Base-by-base conservation (phyloP, 2,113 vertebrate genomes). In the Catharus fuscescens region DNA sequence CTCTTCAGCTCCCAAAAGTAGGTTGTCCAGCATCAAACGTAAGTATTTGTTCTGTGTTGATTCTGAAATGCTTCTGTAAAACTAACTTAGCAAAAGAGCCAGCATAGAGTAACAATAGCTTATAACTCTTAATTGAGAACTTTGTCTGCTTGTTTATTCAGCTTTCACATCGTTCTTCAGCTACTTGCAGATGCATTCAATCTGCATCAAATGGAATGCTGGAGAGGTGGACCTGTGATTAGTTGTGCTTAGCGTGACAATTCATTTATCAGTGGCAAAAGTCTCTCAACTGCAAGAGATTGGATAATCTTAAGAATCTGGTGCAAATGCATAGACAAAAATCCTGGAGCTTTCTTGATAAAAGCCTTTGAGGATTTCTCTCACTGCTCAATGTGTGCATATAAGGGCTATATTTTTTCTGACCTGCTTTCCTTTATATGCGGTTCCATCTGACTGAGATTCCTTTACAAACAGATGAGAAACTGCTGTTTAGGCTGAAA, bases 1-100 rank as follows among this genome's bases (percentile, higher is more conserved):
- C 95, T 98, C 97, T 95, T 99, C 99, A 38, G 76, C 98, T 57
- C 99, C 99, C 89, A 98, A 98, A 98, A 99, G 99, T 91, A 93
- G 99, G 93, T 73, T 95, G 48, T 69, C 95, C 54, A 99, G 98
- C 97, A 97, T 99, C 86, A 99, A 99, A 97, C 96, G 99, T 99
- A 98, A 98, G 99, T 98, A 93, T 70, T 44, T 90, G 52, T 80
- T 52, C 47, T 28, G 29, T 5, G 1, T 42, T 40, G 20, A 45
- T 82, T 93, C 44, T 93, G 6, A 42, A 90, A 87, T 90, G 38
- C 14, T 71, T 71, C 40, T 74, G 8, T 79, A 60, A 70, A 93
- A 70, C 12, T 61, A n/a, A 65, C 25, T 28, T 52, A 34, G 42
- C 15, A 61, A 48, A 70, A 76, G n/a, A 64, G 8, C 2, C 23